These are phyloP conservation scores for Calcarius lapponicus DNA, from an alignment of 2,797 vertebrate genomes.

Conservation along the genomic window DNA sequence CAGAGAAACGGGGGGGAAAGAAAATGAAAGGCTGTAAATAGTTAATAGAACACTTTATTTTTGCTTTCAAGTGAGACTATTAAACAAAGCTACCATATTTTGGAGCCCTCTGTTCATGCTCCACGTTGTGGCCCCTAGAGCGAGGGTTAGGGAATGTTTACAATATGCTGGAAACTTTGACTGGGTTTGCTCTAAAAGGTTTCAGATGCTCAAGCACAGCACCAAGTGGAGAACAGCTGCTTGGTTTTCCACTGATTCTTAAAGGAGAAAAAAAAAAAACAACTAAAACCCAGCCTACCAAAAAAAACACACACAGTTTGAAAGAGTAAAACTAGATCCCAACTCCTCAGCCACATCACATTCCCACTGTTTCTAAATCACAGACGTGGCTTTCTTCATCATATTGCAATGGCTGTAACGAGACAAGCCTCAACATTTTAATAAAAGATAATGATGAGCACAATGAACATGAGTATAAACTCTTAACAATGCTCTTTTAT, in stretches of 20 bases:
- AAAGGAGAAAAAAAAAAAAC: background rate
- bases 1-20: background rate
- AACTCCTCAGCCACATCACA: slow-evolving; percentile 6
- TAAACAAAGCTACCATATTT: slow-evolving; percentile 62
- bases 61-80: slow-evolving; percentile 58
- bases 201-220: slow-evolving; percentile 75
- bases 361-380: background rate
- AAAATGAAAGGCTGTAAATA: slow-evolving; percentile 58
- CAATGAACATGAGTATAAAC: background rate
- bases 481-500: background rate
- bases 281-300: background rate
- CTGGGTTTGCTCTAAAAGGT: slow-evolving; percentile 70
- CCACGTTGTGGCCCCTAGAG: slow-evolving; percentile 52
- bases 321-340: background rate
- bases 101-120: slow-evolving; percentile 47
- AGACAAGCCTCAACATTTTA: background rate
- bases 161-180: slow-evolving; percentile 73
- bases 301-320: background rate
- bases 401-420: background rate
- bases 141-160: slow-evolving; percentile 72
- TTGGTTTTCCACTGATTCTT: slow-evolving; percentile 29
- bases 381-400: background rate
- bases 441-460: background rate
- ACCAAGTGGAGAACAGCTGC: slow-evolving; percentile 72
- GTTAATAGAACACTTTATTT: slow-evolving; percentile 55